Conservation (phyloP, 2,113 vertebrate genomes). For the Neofelis nebulosa region DNA sequence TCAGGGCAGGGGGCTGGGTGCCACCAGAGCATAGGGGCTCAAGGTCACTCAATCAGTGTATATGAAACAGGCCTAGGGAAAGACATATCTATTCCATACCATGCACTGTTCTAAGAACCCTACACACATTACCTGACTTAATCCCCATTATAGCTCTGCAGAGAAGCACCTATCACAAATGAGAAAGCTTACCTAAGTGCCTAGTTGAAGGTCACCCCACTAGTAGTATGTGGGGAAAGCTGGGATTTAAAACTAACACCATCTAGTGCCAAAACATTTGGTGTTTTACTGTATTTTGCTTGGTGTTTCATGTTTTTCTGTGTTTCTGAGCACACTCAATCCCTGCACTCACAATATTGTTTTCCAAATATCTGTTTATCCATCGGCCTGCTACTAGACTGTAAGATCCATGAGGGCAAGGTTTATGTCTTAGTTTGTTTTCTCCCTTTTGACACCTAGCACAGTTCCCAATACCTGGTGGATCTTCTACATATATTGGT, state of each 20-base stretch:
- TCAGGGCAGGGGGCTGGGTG: neutral
- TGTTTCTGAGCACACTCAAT: neutral
- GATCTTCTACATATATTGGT: no score
- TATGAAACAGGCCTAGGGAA: neutral
- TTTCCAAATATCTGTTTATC: neutral
- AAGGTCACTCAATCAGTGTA: no score
- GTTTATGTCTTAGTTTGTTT: neutral
- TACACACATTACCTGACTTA: rapidly evolving
- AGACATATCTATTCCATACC: rapidly evolving
- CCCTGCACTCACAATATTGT: neutral
- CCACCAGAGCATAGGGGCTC: rapidly evolving
- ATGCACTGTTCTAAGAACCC: rapidly evolving
- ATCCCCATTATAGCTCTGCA: neutral
- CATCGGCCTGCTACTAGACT: neutral
- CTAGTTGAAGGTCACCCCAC: neutral
- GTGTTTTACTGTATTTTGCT: neutral
- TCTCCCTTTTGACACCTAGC: neutral
- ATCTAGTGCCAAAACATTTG: neutral
- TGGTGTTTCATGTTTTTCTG: neutral
- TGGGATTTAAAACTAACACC: neutral
- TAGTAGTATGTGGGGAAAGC: neutral
- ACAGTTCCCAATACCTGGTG: rapidly evolving
- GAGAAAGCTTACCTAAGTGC: neutral
- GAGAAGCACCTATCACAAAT: neutral
- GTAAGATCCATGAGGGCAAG: neutral